Conservation (phyloP, 2,888 invertebrate species). For the Sericinus montela region DNA sequence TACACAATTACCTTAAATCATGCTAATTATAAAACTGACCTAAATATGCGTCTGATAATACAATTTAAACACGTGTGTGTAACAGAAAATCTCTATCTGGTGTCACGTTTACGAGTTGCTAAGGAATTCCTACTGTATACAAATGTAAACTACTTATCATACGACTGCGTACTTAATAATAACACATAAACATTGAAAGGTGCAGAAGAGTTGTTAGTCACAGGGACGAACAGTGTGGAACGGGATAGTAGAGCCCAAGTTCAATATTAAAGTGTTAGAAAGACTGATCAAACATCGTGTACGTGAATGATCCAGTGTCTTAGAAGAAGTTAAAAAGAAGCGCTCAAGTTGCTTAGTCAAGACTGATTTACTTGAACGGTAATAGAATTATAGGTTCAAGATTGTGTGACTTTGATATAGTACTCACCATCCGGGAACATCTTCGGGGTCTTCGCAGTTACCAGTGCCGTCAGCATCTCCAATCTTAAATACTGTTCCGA, state of each 20-base stretch:
- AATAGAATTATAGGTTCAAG: constrained; percentile 28
- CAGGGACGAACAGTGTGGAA: constrained; percentile 63
- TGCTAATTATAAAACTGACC: constrained; percentile 5
- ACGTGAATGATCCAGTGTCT: constrained; percentile 53
- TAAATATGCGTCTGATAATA: no score
- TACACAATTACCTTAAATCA: constrained; percentile 43
- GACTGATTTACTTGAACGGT: constrained; percentile 52
- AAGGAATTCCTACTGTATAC: constrained; percentile 5
- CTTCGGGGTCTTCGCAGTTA: constrained; percentile 96
- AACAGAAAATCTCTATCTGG: no score
- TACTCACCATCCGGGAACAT: constrained; percentile 96
- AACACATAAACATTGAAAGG: constrained; percentile 24
- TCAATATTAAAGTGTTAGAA: constrained; percentile 45
- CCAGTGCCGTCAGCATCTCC: constrained; percentile 94
- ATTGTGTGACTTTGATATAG: constrained; percentile 4
- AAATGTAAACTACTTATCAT: constrained; percentile 1
- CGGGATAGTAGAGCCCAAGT: constrained; percentile 44
- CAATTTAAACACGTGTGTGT: no score
- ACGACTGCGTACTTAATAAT: neutral
- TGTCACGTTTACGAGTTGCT: no score
- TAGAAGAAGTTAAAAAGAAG: constrained; percentile 42
- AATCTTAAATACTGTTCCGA: constrained; percentile 97
- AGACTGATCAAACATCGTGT: constrained; percentile 49
- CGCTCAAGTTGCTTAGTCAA: constrained; percentile 53
- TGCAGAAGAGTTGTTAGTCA: constrained; percentile 75